Evolutionary conservation across 2,113 vertebrate species (phyloP).

Genomic region (Loxodonta africana): DNA sequence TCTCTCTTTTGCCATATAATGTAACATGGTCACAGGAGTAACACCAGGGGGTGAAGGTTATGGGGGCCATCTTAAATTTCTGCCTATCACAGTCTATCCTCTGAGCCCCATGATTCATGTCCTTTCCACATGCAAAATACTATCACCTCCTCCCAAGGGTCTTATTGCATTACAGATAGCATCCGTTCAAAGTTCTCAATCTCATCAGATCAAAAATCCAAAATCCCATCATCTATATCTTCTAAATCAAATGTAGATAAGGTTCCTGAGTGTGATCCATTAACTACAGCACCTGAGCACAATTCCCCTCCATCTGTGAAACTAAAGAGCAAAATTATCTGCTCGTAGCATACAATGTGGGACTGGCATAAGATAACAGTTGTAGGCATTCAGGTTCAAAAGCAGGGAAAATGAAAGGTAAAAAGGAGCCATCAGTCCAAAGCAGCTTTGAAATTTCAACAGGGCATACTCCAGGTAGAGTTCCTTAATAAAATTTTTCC

Average conservation of each 20-base stretch:
- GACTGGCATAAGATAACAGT: not conserved
- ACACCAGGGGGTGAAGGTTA: not conserved
- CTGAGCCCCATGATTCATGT: not conserved
- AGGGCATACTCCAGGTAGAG: not conserved
- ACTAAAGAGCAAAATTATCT: not conserved
- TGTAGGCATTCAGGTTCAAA: constrained; percentile 16
- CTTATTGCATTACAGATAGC: not conserved
- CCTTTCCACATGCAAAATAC: not conserved
- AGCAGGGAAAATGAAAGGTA: not conserved
- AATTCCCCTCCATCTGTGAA: not conserved
- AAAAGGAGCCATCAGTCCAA: not conserved
- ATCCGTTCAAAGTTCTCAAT: constrained; percentile 27
- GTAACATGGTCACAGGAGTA: not conserved
- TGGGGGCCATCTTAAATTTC: not conserved
- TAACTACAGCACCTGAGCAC: not conserved
- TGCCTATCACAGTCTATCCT: not conserved
- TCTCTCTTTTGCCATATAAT: not conserved
- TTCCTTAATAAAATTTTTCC: not conserved
- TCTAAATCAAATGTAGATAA: constrained; percentile 46
- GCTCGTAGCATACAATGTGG: not conserved
- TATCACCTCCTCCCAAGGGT: not conserved
- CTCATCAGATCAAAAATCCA: not conserved
- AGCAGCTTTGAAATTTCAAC: constrained; percentile 24
- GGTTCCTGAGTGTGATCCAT: not conserved
- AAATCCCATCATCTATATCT: not conserved